Percentiles rank a stretch among this genome's conserved stretches.
phyloP scores from a whole-genome alignment of 2,113 vertebrate species.

The Gavia stellata region DNA sequence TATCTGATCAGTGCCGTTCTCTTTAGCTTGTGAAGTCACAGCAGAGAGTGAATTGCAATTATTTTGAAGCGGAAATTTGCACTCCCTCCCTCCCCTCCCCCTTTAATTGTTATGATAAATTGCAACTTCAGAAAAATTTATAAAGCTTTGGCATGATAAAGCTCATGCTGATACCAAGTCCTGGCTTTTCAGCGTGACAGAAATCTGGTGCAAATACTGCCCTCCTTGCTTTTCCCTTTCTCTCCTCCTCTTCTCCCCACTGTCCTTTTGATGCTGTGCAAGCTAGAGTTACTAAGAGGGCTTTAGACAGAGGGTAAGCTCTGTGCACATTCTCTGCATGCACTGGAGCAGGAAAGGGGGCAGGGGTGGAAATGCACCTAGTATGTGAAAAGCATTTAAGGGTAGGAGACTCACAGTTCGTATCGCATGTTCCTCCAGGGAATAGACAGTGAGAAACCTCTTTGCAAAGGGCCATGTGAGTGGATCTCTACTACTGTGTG shows the following conservation, averaged over 20 bases:
- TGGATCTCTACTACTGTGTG: not conserved
- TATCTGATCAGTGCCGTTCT: constrained; percentile 3
- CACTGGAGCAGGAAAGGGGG: not conserved
- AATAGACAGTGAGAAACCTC: not conserved
- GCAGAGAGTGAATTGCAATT: not conserved
- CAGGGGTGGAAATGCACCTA: not conserved
- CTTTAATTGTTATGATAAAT: not conserved
- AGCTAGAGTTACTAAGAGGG: not conserved
- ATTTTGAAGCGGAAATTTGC: not conserved
- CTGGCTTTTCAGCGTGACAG: not conserved
- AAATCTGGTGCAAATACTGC: not conserved
- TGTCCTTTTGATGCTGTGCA: not conserved
- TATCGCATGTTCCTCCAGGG: rapidly evolving
- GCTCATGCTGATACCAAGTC: not conserved
- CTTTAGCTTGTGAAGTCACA: not conserved
- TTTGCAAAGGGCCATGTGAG: not conserved
- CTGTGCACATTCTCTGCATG: rapidly evolving
- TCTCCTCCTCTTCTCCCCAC: not conserved
- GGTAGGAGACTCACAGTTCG: rapidly evolving
- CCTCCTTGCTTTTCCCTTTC: not conserved
- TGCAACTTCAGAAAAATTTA: not conserved
- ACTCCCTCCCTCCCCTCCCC: not conserved
- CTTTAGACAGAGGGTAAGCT: not conserved
- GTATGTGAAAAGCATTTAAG: rapidly evolving
- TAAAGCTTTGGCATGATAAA: not conserved